Conservation (phyloP, 2,888 invertebrate species). For the Polyommatus icarus region DNA sequence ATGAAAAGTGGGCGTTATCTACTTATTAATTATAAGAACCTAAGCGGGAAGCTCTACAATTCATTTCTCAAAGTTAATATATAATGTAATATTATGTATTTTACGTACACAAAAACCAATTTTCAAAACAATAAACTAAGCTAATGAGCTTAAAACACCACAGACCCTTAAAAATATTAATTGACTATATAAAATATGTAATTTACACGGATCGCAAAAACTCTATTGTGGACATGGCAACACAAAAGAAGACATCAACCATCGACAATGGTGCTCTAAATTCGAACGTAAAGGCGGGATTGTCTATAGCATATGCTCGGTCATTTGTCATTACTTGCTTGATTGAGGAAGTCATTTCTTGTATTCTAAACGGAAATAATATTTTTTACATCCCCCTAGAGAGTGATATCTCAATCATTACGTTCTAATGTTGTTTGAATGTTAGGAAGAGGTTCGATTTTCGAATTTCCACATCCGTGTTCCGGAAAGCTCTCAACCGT, state of each 20-base stretch:
- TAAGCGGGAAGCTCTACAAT: no score
- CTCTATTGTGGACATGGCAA: constrained; percentile 57
- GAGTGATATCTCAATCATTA: constrained; percentile 57
- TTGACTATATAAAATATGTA: constrained; percentile 58
- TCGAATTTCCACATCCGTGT: constrained; percentile 18
- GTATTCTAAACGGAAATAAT: constrained; percentile 72
- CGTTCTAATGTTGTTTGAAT: constrained; percentile 50
- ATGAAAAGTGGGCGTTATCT: no score
- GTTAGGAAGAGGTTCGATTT: constrained; percentile 33
- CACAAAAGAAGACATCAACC: constrained; percentile 77
- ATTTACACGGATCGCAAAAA: constrained; percentile 73
- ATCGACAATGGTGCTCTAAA: constrained; percentile 61
- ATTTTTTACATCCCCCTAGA: constrained; percentile 69
- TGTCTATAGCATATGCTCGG: constrained; percentile 70
- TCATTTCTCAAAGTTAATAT: not conserved
- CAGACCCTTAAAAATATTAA: constrained; percentile 58
- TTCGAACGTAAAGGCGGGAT: constrained; percentile 61
- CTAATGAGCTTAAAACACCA: constrained; percentile 65
- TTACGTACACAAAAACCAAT: constrained; percentile 54
- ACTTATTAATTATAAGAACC: not conserved
- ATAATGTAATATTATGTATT: not conserved
- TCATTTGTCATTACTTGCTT: constrained; percentile 73
- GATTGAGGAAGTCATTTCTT: constrained; percentile 80
- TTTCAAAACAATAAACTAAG: constrained; percentile 63
- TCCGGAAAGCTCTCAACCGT: not conserved